Evolutionary conservation across 1,140 invertebrate genomes (phyloP).

Genomic region (Dysdera silvatica): DNA sequence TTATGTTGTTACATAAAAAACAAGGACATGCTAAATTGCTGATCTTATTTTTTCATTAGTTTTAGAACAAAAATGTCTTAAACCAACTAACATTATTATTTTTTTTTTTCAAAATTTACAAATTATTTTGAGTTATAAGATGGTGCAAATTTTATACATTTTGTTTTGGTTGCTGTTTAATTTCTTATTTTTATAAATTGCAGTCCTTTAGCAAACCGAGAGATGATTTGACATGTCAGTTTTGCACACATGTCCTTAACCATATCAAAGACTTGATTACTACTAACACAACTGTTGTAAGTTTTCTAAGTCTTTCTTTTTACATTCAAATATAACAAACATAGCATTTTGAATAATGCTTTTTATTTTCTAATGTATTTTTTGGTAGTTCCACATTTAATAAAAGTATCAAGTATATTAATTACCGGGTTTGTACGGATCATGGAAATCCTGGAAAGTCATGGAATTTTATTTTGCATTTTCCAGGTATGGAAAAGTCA

Average conservation of each 20-base stretch:
- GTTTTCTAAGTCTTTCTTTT: constrained; percentile 30
- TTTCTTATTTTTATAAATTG: too few relatives aligned
- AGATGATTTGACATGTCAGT: constrained; percentile 65
- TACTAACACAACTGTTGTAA: constrained; percentile 68
- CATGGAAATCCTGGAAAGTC: too few relatives aligned
- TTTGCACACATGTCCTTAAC: constrained; percentile 48
- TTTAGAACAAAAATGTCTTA: too few relatives aligned
- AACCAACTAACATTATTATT: too few relatives aligned
- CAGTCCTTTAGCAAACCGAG: constrained; percentile 7
- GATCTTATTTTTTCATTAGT: too few relatives aligned
- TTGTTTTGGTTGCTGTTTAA: too few relatives aligned
- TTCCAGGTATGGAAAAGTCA: too few relatives aligned
- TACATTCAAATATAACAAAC: neutral
- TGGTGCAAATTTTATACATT: neutral
- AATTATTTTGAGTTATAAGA: neutral
- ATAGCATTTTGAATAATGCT: neutral
- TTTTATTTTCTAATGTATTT: neutral
- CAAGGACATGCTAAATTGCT: too few relatives aligned
- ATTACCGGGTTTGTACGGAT: too few relatives aligned
- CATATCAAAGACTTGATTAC: constrained; percentile 69
- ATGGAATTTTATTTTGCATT: too few relatives aligned
- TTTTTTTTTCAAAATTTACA: neutral
- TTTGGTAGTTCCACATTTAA: neutral
- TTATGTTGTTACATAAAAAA: too few relatives aligned
- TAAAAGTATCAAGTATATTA: too few relatives aligned